Evolutionary conservation across 2,888 invertebrate genomes (phyloP).

Genomic region (Stegophylla sp.): DNA sequence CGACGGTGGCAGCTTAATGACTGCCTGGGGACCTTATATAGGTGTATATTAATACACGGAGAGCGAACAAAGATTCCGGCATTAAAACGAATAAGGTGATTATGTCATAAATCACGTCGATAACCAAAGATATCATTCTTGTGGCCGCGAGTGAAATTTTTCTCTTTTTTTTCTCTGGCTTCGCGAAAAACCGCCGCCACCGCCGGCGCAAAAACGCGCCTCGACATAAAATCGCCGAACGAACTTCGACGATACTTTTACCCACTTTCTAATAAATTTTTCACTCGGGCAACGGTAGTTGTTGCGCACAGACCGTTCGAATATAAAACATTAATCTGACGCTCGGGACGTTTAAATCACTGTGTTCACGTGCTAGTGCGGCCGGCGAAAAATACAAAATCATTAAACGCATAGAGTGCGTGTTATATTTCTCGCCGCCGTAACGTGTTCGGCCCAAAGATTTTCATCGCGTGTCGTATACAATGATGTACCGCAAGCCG

Average conservation of each 20-base stretch:
- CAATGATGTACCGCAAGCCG: too few species aligned
- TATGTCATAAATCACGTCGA: constrained; percentile 45
- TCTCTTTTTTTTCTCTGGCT: constrained; percentile 10
- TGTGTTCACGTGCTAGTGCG: not conserved
- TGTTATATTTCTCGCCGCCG: not conserved
- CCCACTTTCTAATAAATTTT: constrained; percentile 30
- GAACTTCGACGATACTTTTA: not conserved
- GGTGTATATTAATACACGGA: too few species aligned
- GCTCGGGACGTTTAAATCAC: constrained; percentile 37
- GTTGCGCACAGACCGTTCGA: constrained; percentile 26
- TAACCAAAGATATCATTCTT: constrained; percentile 28
- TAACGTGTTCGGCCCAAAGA: not conserved
- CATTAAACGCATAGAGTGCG: constrained; percentile 8
- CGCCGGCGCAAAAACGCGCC: not conserved
- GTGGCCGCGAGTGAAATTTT: constrained; percentile 16
- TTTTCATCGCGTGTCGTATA: not conserved
- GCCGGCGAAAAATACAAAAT: not conserved
- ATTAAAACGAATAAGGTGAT: constrained; percentile 35
- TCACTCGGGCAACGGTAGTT: not conserved
- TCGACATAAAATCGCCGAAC: constrained; percentile 3
- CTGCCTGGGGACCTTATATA: constrained; percentile 31
- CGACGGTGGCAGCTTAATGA: constrained; percentile 27
- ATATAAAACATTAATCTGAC: not conserved
- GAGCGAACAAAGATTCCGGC: constrained; percentile 36
- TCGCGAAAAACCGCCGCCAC: constrained; percentile 14